Base-by-base conservation (phyloP, 2,888 invertebrate species). In the Trimorus sp. region DNA sequence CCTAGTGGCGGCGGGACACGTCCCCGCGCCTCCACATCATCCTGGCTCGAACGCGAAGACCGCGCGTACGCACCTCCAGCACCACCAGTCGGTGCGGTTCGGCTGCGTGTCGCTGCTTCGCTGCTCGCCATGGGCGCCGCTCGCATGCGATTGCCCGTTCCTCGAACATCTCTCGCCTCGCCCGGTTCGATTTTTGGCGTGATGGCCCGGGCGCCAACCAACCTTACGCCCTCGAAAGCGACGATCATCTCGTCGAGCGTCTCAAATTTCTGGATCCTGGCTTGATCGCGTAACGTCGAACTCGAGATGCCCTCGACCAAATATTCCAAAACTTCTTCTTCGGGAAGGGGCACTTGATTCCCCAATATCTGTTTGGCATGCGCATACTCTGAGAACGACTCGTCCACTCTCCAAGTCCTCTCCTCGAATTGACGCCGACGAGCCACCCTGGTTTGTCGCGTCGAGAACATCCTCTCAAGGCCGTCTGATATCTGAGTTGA, bases 291-390 rank as follows among this genome's bases (percentile, higher is more conserved):
- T 15, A 66, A 40, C 42, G 11, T 38, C 9, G 51, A 7, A n/a
- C 53, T 53, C 6, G 38, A 15, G 38, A 66, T 66, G 8, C 65
- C 53, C 3, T 66, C 65, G 14, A 66, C 38, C 7, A 66, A 8
- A 15, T 66, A 66, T 0, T 66, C 65, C 9, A 63, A 4, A 4
- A 63, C n/a, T 11, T 63, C 63, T 16, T 63, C 48, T 26, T 48
- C 48, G 15, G 36, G 8, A 5, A 63, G n/a, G n/a, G 63, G 63
- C 7, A 63, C 12, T 14, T 48, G 6, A n/a, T 63, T 48, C 1
- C 49, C 37, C 36, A 63, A 38, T 14, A 63, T 38, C 15, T 12
- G n/a, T 40, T 45, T 62, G 1, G 45, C 62, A 16, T 62, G 48
- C 1, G n/a, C n/a, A n/a, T n/a, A n/a, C 7, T 48, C 62, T 3